Evolutionary conservation across 2,113 vertebrate species (phyloP), one percentile per base, ranked within the genome.

Genomic region (Rhegmatorhina hoffmannsi): DNA sequence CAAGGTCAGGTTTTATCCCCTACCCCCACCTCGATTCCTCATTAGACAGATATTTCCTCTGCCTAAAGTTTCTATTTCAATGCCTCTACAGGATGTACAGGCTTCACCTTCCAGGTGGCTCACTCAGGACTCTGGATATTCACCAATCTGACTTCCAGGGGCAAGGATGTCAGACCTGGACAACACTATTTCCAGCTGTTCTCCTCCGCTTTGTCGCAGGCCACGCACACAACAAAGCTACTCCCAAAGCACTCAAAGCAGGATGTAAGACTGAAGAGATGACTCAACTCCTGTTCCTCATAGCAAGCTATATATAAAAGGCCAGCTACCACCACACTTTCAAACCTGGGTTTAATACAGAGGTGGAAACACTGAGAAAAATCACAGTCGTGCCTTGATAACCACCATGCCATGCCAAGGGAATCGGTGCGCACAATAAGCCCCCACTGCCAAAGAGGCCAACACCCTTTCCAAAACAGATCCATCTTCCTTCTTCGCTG

Each of bases 241-340:
- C 75, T 91, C 85, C 82, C 53, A 7, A 58, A 68, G 85, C 14
- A 52, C 67, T 80, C 62, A 46, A 38, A 70, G 91, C 83, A 91
- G 92, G 94, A 95, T 84, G 92, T 82, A 36, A 80, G 63, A 46
- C 43, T 59, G 46, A 80, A 84, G 84, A 92, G 84, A 96, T 97
- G 94, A 96, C 87, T 97, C 96, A 94, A 92, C 92, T 56, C 31
- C 73, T 84, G 89, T 23, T 94, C 91, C 80, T 89, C 81, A 8
- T 8, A 40, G 76, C 28, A 80, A 63, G 68, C 89, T 92, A 63
- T 74, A 77, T 89, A 95, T 93, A 95, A 93, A 90, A 83, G 82
- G 31, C 59, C 47, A 63, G 75, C 47, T 82, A 87, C 53, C 70
- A 87, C 50, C 67, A 26, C 86, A 10, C 86, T 94, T 86, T 89